Evolutionary conservation across 2,113 vertebrate species (phyloP), one percentile per base, ranked within the genome.

Genomic region (Toxotes jaculatrix): DNA sequence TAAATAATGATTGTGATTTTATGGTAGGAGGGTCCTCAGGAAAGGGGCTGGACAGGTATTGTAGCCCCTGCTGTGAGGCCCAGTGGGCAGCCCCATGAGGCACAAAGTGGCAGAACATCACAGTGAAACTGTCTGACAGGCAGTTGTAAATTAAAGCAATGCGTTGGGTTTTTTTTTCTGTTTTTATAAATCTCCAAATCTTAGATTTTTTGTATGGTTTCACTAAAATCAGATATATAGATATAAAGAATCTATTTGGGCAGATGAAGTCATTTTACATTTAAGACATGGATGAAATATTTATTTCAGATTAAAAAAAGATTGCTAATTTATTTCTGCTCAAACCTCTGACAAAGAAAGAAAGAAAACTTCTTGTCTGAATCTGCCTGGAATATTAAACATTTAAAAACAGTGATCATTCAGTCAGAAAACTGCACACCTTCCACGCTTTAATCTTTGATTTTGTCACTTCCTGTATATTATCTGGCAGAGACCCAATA

Each of bases 31-130:
- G 73, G 67, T 69, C 59, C 60, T 56, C 71, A 81, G 88, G 83
- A 89, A 79, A 87, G 85, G 56, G 85, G 82, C 55, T 67, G 84
- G 74, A 60, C 61, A 80, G 88, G 78, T 90, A 81, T 88, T 91
- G 81, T 81, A 71, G 83, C 84, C 89, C 92, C 84, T 87, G 80
- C 71, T 87, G 90, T 85, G 92, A 91, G 59, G 75, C 75, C 86
- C 86, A 93, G 75, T 85, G 80, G 71, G 88, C 67, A 80, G 27
- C 70, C 63, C 77, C 60, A 71, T 67, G 86, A 87, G 67, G 66
- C 57, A 60, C 77, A 89, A 68, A 23, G 80, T 85, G 79, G 77
- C 79, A 82, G 61, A 84, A 86, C 56, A 63, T 74, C 83, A 32
- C n/a, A 63, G 65, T 64, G 55, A 76, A 56, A 61, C 79, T 69